Evolutionary conservation across 2,113 vertebrate genomes (phyloP).

Genomic region (Uropsilus gracilis): DNA sequence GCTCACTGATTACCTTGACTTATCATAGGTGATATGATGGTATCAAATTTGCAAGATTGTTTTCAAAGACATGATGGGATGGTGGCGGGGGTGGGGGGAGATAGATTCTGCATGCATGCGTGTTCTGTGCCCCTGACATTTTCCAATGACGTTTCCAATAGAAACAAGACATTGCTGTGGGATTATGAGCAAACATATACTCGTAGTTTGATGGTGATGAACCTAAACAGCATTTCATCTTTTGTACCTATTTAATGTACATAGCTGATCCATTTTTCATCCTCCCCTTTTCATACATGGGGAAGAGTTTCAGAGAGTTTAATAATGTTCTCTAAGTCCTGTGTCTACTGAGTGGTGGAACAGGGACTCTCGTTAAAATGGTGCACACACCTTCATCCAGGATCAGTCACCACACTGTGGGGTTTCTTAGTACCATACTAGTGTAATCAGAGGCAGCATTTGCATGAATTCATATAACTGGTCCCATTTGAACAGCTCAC

Average conservation of each 20-base stretch:
- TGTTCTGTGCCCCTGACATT: not conserved
- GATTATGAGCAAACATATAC: constrained; percentile 48
- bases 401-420: accelerated
- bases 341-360: not conserved
- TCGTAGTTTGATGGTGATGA: constrained; percentile 50
- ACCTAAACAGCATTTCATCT: constrained; percentile 34
- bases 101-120: not conserved
- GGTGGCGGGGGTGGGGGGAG: no score
- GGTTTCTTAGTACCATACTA: not conserved
- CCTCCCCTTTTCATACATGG: not conserved
- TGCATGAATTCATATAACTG: not conserved
- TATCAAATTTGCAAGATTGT: not conserved
- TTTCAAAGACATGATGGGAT: not conserved
- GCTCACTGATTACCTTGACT: not conserved
- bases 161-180: not conserved
- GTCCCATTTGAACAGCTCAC: not conserved
- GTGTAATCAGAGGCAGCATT: not conserved
- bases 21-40: not conserved
- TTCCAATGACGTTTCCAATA: not conserved
- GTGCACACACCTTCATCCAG: no score
- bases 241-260: not conserved
- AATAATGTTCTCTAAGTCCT: not conserved
- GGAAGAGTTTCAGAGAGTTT: not conserved
- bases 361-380: not conserved
- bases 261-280: not conserved